Base-by-base conservation (phyloP, 2,888 invertebrate genomes). In the Drosophila vallismaia region DNA sequence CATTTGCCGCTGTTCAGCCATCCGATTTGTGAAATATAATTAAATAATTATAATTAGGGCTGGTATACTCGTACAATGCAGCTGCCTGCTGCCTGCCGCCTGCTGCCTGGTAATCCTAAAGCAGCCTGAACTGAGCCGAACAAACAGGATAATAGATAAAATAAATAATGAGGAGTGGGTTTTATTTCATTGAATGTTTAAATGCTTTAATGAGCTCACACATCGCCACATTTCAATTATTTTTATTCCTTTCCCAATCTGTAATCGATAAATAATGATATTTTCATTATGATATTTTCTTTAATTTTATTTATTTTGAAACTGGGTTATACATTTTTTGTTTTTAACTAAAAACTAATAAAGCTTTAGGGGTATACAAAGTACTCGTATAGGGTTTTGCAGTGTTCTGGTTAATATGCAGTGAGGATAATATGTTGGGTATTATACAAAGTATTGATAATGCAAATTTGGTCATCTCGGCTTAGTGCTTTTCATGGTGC, bases 41-140 rank as follows among this genome's bases (percentile, higher is more conserved):
- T 51, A 63, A 44, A 51, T 64, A 36, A 33, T 26, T 36, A 42
- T 42, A 50, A 33, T 64, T 45, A 29, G 24, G 19, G 19, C 19
- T 19, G 19, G 19, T 19, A 19, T 19, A 19, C 19, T 19, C 1
- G 3, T 26, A 31, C n/a, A 44, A 57, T 28, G 31, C 33, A n/a
- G 26, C 57, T 33, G 33, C n/a, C 33, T 10, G n/a, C 33, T 33
- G n/a, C n/a, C n/a, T n/a, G n/a, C n/a, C n/a, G n/a, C n/a, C n/a
- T n/a, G 26, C 57, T 33, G 33, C n/a, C 33, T 10, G n/a, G 10
- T 33, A 33, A 33, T 33, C 33, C 33, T 10, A 5, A 33, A 10
- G 10, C 33, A n/a, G 33, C 4, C 19, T 1, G 19, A 19, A 10
- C 33, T 4, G 26, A 3, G 8, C 19, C 33, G 10, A 33, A 28